Conservation (phyloP, 2,113 vertebrate species). For the Myrmophylax atrothorax region DNA sequence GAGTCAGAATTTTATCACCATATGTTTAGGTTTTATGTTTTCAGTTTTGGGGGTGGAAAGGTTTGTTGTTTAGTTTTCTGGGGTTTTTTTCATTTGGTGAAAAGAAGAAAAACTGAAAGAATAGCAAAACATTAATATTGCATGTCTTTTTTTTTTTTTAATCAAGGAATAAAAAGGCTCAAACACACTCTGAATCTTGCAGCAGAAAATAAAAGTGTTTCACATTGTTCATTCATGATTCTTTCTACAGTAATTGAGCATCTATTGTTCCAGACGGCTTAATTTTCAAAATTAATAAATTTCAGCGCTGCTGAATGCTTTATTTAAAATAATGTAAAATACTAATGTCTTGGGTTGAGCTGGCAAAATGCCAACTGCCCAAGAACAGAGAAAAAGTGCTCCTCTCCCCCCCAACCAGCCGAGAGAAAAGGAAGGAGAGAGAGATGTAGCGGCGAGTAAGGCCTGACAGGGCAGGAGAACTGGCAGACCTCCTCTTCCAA, state of each 20-base stretch:
- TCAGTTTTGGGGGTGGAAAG: fast-evolving
- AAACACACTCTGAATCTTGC: constrained; percentile 44
- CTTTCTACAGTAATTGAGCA: constrained; percentile 74
- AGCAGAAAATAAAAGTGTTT: constrained; percentile 55
- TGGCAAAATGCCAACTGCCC: too few relatives aligned
- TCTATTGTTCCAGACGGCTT: constrained; percentile 75
- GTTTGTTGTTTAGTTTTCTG: neutral
- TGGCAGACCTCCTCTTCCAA: too few relatives aligned
- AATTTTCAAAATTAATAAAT: constrained; percentile 76
- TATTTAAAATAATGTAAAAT: constrained; percentile 67
- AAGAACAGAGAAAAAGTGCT: too few relatives aligned
- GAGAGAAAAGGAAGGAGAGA: too few relatives aligned
- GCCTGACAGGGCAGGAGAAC: too few relatives aligned
- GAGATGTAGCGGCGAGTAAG: too few relatives aligned
- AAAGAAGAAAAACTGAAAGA: constrained; percentile 3
- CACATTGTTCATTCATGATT: constrained; percentile 67
- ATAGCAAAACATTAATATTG: neutral
- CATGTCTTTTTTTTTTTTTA: neutral
- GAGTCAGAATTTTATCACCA: neutral
- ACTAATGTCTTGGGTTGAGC: too few relatives aligned
- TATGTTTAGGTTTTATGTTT: neutral
- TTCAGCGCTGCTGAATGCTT: constrained; percentile 57
- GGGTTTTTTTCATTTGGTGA: neutral
- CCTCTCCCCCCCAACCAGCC: too few relatives aligned
- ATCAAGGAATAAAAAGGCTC: constrained; percentile 23